Evolutionary conservation across 2,888 invertebrate genomes (phyloP).

Genomic region (Onchidella celtica): DNA sequence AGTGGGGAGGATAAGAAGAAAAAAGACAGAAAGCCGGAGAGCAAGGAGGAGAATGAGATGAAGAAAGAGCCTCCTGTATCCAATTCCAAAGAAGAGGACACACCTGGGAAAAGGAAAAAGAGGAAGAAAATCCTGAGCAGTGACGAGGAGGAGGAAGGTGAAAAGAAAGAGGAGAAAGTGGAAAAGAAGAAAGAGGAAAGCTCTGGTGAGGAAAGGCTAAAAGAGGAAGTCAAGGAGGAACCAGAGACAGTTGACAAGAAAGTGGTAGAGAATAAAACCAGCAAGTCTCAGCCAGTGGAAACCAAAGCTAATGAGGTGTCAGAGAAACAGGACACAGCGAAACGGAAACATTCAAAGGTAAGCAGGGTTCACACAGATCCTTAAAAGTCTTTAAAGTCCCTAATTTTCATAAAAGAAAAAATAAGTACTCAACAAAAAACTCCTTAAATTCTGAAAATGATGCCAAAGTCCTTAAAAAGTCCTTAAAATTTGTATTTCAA

Average conservation of each 20-base stretch:
- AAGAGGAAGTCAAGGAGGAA: conserved; percentile 38
- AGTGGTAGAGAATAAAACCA: neutral
- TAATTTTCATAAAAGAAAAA: too few species aligned
- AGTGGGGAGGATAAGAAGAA: conserved; percentile 39
- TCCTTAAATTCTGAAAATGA: too few species aligned
- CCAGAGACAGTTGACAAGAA: neutral
- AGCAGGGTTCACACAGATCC: neutral
- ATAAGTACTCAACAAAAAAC: too few species aligned
- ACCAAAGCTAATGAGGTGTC: neutral
- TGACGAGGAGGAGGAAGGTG: conserved; percentile 21
- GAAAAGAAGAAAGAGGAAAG: conserved; percentile 15
- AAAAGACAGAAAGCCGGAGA: conserved; percentile 53
- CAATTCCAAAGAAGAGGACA: conserved; percentile 60
- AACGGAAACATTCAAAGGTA: conserved; percentile 37
- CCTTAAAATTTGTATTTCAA: too few species aligned
- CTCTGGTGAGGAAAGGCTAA: neutral
- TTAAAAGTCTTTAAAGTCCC: too few species aligned
- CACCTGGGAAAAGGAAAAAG: conserved; percentile 48
- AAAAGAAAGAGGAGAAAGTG: conserved; percentile 4
- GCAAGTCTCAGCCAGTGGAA: neutral
- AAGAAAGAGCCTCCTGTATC: conserved; percentile 41
- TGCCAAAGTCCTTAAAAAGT: too few species aligned
- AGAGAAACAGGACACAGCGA: conserved; percentile 34
- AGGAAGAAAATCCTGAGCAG: conserved; percentile 33
- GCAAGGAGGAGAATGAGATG: conserved; percentile 48